Percentiles rank a stretch among this genome's conserved stretches.
Conservation (phyloP, 2,888 invertebrate species). For the Eupithecia dodoneata region DNA sequence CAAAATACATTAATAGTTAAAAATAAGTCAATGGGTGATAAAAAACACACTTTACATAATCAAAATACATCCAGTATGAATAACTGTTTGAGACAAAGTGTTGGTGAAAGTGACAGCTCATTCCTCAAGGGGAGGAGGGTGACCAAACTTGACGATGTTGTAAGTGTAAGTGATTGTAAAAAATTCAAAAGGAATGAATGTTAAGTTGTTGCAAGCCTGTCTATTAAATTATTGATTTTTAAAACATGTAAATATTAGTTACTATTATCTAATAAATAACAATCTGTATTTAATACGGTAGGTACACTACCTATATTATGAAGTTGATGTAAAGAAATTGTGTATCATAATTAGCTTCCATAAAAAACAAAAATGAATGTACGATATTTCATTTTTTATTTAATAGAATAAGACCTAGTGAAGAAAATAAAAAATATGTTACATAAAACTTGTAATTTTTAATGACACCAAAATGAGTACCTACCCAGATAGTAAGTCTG, state of each 20-base stretch:
- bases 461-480: background rate
- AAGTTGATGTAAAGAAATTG: constrained; percentile 74
- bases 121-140: constrained; percentile 75
- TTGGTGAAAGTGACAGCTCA: constrained; percentile 75
- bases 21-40: constrained; percentile 78
- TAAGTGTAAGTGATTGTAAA: constrained; percentile 75
- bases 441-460: constrained; percentile 29
- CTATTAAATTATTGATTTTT: constrained; percentile 77
- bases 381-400: constrained; percentile 57
- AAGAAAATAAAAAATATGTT: constrained; percentile 53
- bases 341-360: constrained; percentile 79
- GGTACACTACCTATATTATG: constrained; percentile 69
- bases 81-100: constrained; percentile 71
- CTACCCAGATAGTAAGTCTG: too few relatives aligned
- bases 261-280: constrained; percentile 69
- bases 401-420: constrained; percentile 54
- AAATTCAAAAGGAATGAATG: constrained; percentile 81
- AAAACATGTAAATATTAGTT: constrained; percentile 79
- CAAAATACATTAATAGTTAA: constrained; percentile 80
- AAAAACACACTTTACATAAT: constrained; percentile 81
- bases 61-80: constrained; percentile 78
- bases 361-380: constrained; percentile 70
- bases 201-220: constrained; percentile 68
- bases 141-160: constrained; percentile 74
- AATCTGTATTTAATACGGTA: constrained; percentile 80